Evolutionary conservation across 2,888 invertebrate genomes (phyloP), one percentile per base, ranked within the genome.

Genomic region (Plagodis dolabraria): DNA sequence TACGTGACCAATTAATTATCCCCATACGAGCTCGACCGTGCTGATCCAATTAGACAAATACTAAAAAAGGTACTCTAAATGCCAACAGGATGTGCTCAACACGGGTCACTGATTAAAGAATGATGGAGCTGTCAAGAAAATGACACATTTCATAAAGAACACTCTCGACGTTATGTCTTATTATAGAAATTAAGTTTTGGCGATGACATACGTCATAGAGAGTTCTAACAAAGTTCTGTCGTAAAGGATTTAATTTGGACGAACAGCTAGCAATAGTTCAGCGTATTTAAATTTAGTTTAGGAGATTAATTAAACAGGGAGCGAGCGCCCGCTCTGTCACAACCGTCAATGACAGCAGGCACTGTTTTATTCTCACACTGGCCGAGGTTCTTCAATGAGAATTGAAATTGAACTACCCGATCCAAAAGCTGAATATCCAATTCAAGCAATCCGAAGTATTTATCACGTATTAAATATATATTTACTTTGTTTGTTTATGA

Each of bases 211-310:
- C 63, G 76, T 83, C 83, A 77, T 70, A 76, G 68, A 67, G 63
- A 74, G 69, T 64, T 58, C 65, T 67, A 71, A 71, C 64, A 47
- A 65, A 75, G 65, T 68, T 76, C 70, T 67, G 68, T 80, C 70
- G 70, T 68, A 77, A 71, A 71, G 67, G 72, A 79, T 82, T 82
- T 80, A 83, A 85, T 84, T 81, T 75, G 68, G 65, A 67, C 70
- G 67, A 69, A 74, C 67, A 71, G 72, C 76, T 74, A 72, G 76
- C 77, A 51, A 76, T 81, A 77, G 74, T 65, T 70, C 64, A 71
- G 79, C 77, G 80, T 82, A 87, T 89, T 89, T 84, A 86, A 87
- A 87, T 84, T 85, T 84, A 86, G 85, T 86, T 87, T 85, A 83
- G 79, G 81, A 82, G 81, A 91, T 89, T 89, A 89, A 91, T 90